These are phyloP conservation scores for Sitta europaea DNA, from an alignment of 2,113 vertebrate species.

Conservation along the genomic window DNA sequence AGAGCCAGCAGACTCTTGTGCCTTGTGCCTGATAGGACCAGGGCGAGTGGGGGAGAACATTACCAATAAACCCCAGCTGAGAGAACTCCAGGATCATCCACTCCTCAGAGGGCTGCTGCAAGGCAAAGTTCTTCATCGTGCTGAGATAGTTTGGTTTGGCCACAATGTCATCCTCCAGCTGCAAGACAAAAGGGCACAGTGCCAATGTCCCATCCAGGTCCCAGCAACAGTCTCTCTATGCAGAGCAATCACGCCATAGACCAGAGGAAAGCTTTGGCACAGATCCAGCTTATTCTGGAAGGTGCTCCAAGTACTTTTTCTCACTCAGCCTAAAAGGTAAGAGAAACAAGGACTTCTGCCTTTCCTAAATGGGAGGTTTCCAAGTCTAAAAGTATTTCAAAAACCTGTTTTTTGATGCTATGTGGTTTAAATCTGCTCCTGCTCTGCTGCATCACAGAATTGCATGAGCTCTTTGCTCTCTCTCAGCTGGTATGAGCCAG, in stretches of 20 bases:
- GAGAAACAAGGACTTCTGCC: background rate
- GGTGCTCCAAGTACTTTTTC: background rate
- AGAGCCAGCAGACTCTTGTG: background rate
- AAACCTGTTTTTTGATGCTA: background rate
- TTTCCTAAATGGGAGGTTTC: background rate
- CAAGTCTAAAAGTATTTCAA: background rate
- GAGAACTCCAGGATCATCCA: conserved; percentile 99
- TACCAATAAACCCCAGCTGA: conserved; percentile 97
- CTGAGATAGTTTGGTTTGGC: conserved; percentile 97
- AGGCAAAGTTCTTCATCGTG: conserved; percentile 99
- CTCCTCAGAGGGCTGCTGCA: conserved; percentile 96
- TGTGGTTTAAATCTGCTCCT: background rate
- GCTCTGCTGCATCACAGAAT: background rate
- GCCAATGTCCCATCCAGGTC: background rate
- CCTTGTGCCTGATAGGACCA: background rate
- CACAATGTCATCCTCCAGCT: conserved; percentile 98
- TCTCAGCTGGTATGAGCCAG: background rate
- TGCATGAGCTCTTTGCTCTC: background rate
- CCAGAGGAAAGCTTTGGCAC: background rate
- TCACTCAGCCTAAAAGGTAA: background rate
- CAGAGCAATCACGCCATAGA: background rate
- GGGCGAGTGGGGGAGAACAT: background rate
- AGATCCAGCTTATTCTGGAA: background rate
- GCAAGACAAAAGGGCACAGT: conserved; percentile 20
- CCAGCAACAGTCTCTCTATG: background rate